phyloP scores from a whole-genome alignment of 2,888 invertebrate species.

The Drosophila ezoana region DNA sequence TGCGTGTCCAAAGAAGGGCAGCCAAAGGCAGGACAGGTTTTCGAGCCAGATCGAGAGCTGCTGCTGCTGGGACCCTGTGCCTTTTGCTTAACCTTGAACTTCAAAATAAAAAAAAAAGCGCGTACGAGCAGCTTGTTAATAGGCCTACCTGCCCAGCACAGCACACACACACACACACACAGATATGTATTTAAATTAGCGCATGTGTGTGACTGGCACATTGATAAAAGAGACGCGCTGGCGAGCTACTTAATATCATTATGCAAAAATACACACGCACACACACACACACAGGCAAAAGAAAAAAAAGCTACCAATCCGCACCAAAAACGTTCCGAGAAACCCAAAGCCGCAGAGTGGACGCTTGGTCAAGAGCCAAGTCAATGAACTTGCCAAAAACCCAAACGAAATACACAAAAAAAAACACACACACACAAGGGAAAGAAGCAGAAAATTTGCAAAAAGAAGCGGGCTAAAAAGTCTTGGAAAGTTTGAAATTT shows the following conservation, averaged over 20 bases:
- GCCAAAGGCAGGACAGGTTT: conserved; percentile 59
- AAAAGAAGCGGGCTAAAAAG: conserved; percentile 25
- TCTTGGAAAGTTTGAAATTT: conserved; percentile 76
- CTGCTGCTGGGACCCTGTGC: conserved; percentile 16
- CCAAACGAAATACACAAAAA: conserved; percentile 18
- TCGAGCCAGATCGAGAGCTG: conserved; percentile 21
- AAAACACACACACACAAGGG: conserved; percentile 8
- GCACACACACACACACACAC: conserved; percentile 24
- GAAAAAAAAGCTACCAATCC: conserved; percentile 21
- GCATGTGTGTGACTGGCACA: conserved; percentile 41
- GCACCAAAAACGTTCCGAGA: conserved; percentile 40
- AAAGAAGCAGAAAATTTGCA: conserved; percentile 26
- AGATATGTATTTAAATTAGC: conserved; percentile 48
- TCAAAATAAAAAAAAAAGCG: conserved; percentile 66
- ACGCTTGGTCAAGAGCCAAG: conserved; percentile 59
- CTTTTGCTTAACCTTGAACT: conserved; percentile 83
- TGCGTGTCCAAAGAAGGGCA: conserved; percentile 45
- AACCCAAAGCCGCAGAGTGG: conserved; percentile 41
- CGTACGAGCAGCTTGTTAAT: conserved; percentile 56
- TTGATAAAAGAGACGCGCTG: conserved; percentile 28
- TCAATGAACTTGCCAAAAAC: conserved; percentile 70
- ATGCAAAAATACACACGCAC: not conserved
- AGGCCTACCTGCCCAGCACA: conserved; percentile 66
- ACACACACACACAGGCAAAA: not conserved
- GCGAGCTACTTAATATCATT: conserved; percentile 39